phyloP scores from a whole-genome alignment of 2,888 invertebrate genomes.

The Nasonia oneida region DNA sequence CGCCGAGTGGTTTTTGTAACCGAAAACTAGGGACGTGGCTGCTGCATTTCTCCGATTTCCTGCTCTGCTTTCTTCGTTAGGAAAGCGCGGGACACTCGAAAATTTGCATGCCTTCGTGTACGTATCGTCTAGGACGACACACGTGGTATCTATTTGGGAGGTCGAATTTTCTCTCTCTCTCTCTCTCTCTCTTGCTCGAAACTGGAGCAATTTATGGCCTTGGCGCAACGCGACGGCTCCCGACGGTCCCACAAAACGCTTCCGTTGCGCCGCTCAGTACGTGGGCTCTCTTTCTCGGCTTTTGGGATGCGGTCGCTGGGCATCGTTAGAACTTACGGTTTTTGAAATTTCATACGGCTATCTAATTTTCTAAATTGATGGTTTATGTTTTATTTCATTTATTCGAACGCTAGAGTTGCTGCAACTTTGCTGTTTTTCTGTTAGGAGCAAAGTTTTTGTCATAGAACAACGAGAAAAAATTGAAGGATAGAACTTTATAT shows the following conservation, averaged over 20 bases:
- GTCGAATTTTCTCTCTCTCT: slow-evolving; percentile 66
- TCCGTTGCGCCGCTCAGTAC: slow-evolving; percentile 40
- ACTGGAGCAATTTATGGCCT: slow-evolving; percentile 77
- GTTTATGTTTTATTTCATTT: not conserved
- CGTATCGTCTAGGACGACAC: slow-evolving; percentile 59
- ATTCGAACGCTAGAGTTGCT: not conserved
- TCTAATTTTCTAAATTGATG: slow-evolving; percentile 33
- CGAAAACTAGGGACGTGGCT: slow-evolving; percentile 27
- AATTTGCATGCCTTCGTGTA: slow-evolving; percentile 70
- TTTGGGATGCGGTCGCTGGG: not conserved
- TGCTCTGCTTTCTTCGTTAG: slow-evolving; percentile 52
- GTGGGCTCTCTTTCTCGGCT: not conserved
- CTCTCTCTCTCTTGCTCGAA: slow-evolving; percentile 61
- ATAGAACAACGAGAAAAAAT: too few species aligned
- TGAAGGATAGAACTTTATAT: too few species aligned
- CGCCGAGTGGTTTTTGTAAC: slow-evolving; percentile 38
- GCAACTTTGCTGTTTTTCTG: too few species aligned
- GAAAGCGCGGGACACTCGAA: slow-evolving; percentile 59
- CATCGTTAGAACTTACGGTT: not conserved
- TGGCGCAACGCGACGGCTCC: slow-evolving; percentile 63
- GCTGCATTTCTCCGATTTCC: slow-evolving; percentile 57
- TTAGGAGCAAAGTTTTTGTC: too few species aligned
- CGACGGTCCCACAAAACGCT: slow-evolving; percentile 46
- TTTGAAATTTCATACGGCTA: slow-evolving; percentile 18
- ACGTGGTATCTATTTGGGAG: slow-evolving; percentile 69